Evolutionary conservation across 2,113 vertebrate genomes (phyloP), one percentile per base, ranked within the genome.

Genomic region (Coptodon bakossiorum): DNA sequence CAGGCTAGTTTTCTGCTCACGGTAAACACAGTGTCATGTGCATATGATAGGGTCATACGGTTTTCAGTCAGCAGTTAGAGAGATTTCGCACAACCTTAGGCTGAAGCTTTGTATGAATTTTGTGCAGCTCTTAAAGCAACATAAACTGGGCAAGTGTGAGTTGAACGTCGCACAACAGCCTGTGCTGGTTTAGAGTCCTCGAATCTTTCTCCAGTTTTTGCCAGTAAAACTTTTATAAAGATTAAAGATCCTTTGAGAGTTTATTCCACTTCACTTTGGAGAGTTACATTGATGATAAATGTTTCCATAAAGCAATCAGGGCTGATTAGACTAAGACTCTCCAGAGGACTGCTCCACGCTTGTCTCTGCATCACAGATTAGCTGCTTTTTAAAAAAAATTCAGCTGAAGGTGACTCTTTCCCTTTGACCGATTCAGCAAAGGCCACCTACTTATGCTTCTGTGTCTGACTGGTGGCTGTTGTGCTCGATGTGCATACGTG

Each of bases 11-110:
- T 92, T 95, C 88, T 91, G 53, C 81, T 88, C 13, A 22, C 88
- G 54, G 88, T 92, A 94, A 94, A 93, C 90, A 94, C 86, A 45
- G 68, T 92, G 95, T 95, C 94, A 93, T 95, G 94, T 94, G 93
- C 76, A 93, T 92, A 92, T 93, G 84, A 94, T 81, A 38, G 83
- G 86, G 94, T 96, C 95, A 96, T 94, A 95, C 90, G 93, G 87
- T 94, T 92, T 90, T 86, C 79, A 89, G 88, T 89, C 82, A 84
- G 89, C 84, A 94, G 92, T 43, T 24, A 3, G 38, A 88, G 63
- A 79, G 82, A 88, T 87, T 84, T 71, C 81, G 22, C 71, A 84
- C 87, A 79, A 81, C 86, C 61, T 80, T 81, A 78, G 88, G 80
- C 90, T 90, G 16, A 36, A 81, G 85, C 57, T 86, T 86, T 56